Percentiles rank a stretch among this genome's conserved stretches.
These are phyloP conservation scores for Catalaphyllia jardinei DNA, from an alignment of 64 coral and sea anemone genomes.

Conservation along the genomic window DNA sequence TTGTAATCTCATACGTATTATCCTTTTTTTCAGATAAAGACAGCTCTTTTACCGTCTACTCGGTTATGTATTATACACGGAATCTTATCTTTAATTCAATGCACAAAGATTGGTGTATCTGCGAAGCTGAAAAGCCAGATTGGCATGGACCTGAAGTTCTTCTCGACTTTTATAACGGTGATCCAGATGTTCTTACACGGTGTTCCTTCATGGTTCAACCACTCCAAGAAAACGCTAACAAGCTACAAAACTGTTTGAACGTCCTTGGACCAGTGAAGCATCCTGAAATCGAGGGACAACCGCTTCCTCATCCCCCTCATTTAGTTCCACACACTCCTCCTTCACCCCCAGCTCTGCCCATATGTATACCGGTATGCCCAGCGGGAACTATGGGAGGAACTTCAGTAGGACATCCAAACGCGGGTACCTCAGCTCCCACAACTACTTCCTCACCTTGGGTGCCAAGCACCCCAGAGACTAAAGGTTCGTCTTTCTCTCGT, in stretches of 20 bases:
- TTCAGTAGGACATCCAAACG: neutral
- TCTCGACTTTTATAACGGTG: slow-evolving; percentile 34
- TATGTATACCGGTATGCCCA: slow-evolving; percentile 21
- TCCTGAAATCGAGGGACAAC: slow-evolving; percentile 9
- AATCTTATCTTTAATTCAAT: slow-evolving; percentile 30
- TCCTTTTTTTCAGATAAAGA: slow-evolving; percentile 15
- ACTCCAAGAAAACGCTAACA: neutral
- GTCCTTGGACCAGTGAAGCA: slow-evolving; percentile 15
- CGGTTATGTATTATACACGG: neutral
- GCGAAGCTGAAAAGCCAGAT: slow-evolving; percentile 5
- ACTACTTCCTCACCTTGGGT: neutral
- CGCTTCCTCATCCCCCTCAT: slow-evolving; percentile 22
- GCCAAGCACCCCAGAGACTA: neutral
- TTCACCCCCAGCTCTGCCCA: neutral
- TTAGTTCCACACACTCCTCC: neutral
- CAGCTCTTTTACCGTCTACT: slow-evolving; percentile 24
- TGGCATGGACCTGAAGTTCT: neutral
- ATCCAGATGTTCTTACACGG: slow-evolving; percentile 15
- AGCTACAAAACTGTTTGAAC: slow-evolving; percentile 50
- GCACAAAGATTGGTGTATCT: slow-evolving; percentile 68
- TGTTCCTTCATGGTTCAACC: neutral
- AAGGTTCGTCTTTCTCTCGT: neutral
- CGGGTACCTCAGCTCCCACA: neutral
- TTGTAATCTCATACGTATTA: neutral
- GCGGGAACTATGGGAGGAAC: neutral